Evolutionary conservation across 2,797 vertebrate species (phyloP).

Genomic region (Danio jaintianensis): DNA sequence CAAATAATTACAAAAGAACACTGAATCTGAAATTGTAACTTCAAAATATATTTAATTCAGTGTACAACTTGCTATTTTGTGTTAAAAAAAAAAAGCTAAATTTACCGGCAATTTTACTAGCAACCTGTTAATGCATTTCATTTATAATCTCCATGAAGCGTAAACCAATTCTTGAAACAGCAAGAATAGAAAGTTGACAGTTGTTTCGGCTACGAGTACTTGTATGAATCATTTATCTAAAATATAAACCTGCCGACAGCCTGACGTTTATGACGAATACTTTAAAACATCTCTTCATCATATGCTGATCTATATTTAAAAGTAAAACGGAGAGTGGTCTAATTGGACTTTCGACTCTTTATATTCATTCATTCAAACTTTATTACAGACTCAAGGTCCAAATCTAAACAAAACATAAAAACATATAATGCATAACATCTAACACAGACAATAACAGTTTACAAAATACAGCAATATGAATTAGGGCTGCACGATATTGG

Average conservation of each 20-base stretch:
- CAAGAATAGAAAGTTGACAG: background rate
- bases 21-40: background rate
- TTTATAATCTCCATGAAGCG: background rate
- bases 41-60: too few species aligned
- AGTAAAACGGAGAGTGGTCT: background rate
- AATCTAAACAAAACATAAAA: too few species aligned
- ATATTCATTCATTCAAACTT: background rate
- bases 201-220: background rate
- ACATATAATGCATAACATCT: too few species aligned
- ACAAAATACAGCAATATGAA: too few species aligned
- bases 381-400: too few species aligned
- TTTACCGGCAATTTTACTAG: too few species aligned
- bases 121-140: background rate
- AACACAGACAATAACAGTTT: too few species aligned
- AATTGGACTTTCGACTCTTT: slow-evolving; percentile 16
- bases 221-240: background rate
- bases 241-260: background rate
- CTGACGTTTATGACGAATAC: background rate
- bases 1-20: background rate
- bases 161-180: background rate
- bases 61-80: too few species aligned
- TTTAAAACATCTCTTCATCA: background rate
- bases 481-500: too few species aligned
- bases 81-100: too few species aligned
- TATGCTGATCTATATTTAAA: background rate